These are phyloP conservation scores for Aphidoletes aphidimyza DNA, from an alignment of 2,888 invertebrate species.

Conservation along the genomic window DNA sequence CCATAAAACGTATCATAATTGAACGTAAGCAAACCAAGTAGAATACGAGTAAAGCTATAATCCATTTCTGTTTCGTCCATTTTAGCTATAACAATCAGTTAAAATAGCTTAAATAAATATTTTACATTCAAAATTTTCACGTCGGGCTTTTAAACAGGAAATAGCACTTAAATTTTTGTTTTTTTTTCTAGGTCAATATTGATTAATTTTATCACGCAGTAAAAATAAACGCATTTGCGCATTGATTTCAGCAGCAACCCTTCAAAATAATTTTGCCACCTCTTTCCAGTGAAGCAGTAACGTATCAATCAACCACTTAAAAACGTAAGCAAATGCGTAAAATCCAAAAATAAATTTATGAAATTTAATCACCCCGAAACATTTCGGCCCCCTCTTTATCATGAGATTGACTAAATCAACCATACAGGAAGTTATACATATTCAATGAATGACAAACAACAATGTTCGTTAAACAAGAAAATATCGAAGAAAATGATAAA, in stretches of 20 bases:
- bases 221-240: conserved; percentile 33
- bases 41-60: not conserved
- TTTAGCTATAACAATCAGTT: not conserved
- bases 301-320: not conserved
- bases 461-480: conserved; percentile 22
- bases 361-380: not conserved
- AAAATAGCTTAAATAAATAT: not conserved
- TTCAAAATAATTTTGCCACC: not conserved
- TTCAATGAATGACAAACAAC: not conserved
- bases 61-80: conserved; percentile 3
- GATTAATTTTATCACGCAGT: conserved; percentile 32
- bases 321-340: conserved; percentile 13
- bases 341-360: not conserved
- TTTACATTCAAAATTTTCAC: conserved; percentile 4
- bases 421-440: conserved; percentile 39
- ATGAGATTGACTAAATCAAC: not conserved
- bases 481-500: not conserved
- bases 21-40: too few species aligned
- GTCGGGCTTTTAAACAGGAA: not conserved
- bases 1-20: not conserved
- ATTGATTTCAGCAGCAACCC: conserved; percentile 39
- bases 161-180: not conserved
- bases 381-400: not conserved
- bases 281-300: not conserved
- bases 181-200: conserved; percentile 14